These are phyloP conservation scores for Antennarius striatus DNA, from an alignment of 2,113 vertebrate species.

Conservation along the genomic window DNA sequence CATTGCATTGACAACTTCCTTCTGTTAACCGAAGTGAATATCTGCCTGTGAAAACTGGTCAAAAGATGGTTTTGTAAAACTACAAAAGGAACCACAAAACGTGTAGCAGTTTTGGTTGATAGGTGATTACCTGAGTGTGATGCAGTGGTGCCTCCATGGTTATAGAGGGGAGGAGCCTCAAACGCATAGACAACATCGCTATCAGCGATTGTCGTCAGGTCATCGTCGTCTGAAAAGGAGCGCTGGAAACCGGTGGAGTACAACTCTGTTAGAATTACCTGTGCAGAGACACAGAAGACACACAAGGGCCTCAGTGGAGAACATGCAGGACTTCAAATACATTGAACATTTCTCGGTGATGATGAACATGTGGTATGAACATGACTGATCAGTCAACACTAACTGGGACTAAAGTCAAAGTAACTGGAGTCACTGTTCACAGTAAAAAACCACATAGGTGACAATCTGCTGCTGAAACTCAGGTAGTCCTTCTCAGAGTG, in stretches of 20 bases:
- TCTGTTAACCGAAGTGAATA: neutral
- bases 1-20: neutral
- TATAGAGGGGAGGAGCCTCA: constrained; percentile 76
- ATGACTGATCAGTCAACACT: too few species aligned
- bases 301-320: too few species aligned
- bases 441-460: too few species aligned
- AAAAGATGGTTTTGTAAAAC: neutral
- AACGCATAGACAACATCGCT: constrained; percentile 89
- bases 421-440: too few species aligned
- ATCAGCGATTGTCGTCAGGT: constrained; percentile 82
- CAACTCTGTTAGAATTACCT: constrained; percentile 91
- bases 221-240: constrained; percentile 88
- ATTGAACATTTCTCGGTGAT: too few species aligned
- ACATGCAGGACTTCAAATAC: too few species aligned
- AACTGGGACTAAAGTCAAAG: too few species aligned
- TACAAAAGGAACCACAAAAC: too few species aligned
- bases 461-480: too few species aligned
- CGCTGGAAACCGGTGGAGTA: constrained; percentile 86
- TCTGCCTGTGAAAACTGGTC: constrained; percentile 14
- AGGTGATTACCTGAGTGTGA: constrained; percentile 80
- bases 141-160: constrained; percentile 46
- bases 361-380: too few species aligned
- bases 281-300: constrained; percentile 10
- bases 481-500: too few species aligned
- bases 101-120: too few species aligned